phyloP scores from a whole-genome alignment of 2,113 vertebrate species.

The Hemibagrus wyckioides region DNA sequence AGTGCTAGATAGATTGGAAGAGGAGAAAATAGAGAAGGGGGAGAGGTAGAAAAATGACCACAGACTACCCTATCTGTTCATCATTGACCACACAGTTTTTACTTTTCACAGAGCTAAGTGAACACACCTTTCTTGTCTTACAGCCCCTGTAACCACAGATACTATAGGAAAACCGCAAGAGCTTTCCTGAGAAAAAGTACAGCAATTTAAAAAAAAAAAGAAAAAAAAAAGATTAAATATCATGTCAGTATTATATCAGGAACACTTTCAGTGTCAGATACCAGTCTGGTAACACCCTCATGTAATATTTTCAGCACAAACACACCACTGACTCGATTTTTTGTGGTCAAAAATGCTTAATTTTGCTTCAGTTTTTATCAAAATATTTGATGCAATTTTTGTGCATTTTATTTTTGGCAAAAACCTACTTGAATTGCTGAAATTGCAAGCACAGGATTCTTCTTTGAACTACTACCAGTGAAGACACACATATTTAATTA shows the following conservation, averaged over 20 bases:
- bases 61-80: slow-evolving; percentile 12
- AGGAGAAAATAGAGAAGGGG: neutral
- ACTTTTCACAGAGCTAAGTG: slow-evolving; percentile 31
- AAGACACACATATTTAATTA: too few relatives aligned
- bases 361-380: too few relatives aligned
- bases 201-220: neutral
- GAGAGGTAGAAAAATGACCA: slow-evolving; percentile 26
- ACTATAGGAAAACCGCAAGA: slow-evolving; percentile 1
- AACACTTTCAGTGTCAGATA: neutral
- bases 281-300: neutral
- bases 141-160: slow-evolving; percentile 23
- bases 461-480: too few relatives aligned
- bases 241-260: neutral
- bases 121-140: slow-evolving; percentile 26
- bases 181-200: neutral
- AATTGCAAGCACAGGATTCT: too few relatives aligned
- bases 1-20: slow-evolving; percentile 32
- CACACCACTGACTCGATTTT: too few relatives aligned
- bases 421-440: too few relatives aligned
- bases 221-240: neutral
- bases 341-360: too few relatives aligned
- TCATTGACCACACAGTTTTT: slow-evolving; percentile 30
- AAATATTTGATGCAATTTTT: too few relatives aligned
- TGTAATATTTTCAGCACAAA: neutral
- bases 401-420: too few relatives aligned